These are phyloP conservation scores for Callyntrura guangdongensis DNA, from an alignment of 2,888 invertebrate genomes.

Conservation along the genomic window DNA sequence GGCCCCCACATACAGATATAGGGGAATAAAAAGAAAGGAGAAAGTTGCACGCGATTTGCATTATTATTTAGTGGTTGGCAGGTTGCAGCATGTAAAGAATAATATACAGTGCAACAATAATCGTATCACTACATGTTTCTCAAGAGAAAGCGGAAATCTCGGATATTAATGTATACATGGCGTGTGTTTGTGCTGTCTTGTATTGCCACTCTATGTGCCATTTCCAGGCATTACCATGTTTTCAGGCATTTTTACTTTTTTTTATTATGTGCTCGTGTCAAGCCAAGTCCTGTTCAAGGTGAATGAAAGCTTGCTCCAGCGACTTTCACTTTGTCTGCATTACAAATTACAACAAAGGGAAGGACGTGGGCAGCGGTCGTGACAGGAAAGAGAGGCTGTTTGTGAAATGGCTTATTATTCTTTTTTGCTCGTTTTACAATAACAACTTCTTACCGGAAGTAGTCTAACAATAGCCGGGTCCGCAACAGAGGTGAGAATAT, in stretches of 20 bases:
- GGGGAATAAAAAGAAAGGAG: not conserved
- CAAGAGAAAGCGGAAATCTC: no score
- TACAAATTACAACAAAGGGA: not conserved
- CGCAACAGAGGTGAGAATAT: not conserved
- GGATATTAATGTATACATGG: not conserved
- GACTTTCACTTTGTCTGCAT: slow-evolving; percentile 31
- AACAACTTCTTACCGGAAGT: no score
- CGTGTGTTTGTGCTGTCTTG: not conserved
- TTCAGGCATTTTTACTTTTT: not conserved
- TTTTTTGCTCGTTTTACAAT: no score
- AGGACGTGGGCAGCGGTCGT: not conserved
- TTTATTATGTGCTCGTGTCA: slow-evolving; percentile 4
- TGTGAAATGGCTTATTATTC: not conserved
- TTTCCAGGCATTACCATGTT: no score
- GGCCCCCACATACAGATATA: no score
- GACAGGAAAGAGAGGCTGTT: not conserved
- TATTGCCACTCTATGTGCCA: not conserved
- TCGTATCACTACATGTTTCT: no score
- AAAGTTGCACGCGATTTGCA: slow-evolving; percentile 8
- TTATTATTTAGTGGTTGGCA: not conserved
- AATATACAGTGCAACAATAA: not conserved
- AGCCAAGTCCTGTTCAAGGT: slow-evolving; percentile 29
- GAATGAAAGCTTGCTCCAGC: slow-evolving; percentile 2
- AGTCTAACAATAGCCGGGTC: no score
- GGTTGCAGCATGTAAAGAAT: not conserved